These are phyloP conservation scores for Chondrilla cf. caribensis DNA, from an alignment of 37 sponge, comb jelly and placozoan species.

Conservation along the genomic window DNA sequence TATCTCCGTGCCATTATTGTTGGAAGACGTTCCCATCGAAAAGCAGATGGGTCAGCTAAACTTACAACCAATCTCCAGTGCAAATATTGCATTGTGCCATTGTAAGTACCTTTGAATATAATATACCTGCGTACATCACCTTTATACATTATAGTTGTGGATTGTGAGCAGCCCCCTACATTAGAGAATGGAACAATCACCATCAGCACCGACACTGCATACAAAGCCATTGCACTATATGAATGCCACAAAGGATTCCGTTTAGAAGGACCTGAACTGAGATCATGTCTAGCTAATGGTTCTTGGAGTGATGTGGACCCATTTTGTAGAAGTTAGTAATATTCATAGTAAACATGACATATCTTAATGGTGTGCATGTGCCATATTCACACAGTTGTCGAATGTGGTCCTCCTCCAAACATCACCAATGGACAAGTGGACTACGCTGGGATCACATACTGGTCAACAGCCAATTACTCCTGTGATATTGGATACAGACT, in stretches of 20 bases:
- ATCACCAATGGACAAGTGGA: not conserved
- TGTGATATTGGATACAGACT: constrained; percentile 13
- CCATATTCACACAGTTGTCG: not conserved
- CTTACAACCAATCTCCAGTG: no score
- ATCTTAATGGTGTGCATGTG: no score
- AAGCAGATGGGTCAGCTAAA: no score
- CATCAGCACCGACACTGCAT: constrained; percentile 6
- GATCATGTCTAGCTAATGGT: not conserved
- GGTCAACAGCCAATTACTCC: constrained; percentile 13
- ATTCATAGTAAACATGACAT: no score
- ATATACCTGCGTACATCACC: no score
- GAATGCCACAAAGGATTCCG: not conserved
- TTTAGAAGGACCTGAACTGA: not conserved
- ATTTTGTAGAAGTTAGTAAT: not conserved
- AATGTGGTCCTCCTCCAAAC: constrained; percentile 12
- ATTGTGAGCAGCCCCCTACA: not conserved
- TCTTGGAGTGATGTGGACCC: not conserved
- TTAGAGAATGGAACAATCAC: not conserved
- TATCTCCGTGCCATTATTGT: no score
- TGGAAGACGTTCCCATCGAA: no score
- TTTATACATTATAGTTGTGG: not conserved
- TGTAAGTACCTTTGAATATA: no score
- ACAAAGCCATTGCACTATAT: constrained; percentile 4
- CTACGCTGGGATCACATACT: not conserved
- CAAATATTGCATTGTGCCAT: no score